Conservation (phyloP, 2,113 vertebrate species). For the Triplophysa dalaica region DNA sequence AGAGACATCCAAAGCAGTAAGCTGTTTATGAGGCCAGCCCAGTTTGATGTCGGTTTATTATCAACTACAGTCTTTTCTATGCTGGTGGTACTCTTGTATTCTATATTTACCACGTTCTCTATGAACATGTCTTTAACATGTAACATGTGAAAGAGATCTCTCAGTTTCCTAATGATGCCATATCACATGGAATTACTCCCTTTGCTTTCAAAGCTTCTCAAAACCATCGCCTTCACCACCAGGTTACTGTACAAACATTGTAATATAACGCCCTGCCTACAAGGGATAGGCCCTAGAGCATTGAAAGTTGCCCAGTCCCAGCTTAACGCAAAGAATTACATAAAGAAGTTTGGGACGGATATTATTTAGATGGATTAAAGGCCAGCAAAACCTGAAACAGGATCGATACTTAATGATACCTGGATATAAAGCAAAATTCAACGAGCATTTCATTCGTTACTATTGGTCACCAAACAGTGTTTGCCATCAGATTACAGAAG, state of each 20-base stretch:
- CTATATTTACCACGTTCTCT: not conserved
- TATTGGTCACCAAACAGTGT: too few species aligned
- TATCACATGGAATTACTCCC: not conserved
- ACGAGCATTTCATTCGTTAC: too few species aligned
- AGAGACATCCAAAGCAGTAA: conserved; percentile 5
- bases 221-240: not conserved
- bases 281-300: not conserved
- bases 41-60: conserved; percentile 39
- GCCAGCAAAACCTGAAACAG: too few species aligned
- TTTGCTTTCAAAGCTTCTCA: not conserved
- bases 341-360: too few species aligned
- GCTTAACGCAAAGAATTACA: too few species aligned
- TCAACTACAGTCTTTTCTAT: conserved; percentile 44
- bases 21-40: conserved; percentile 15
- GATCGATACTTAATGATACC: too few species aligned
- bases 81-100: not conserved
- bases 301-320: not conserved
- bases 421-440: too few species aligned
- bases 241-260: conserved; percentile 16
- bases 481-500: too few species aligned
- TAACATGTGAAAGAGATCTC: not conserved
- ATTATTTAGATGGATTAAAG: too few species aligned
- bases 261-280: not conserved
- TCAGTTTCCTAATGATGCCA: not conserved
- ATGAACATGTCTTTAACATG: not conserved